Base-by-base conservation (phyloP, 2,797 vertebrate genomes). In the Menidia menidia region DNA sequence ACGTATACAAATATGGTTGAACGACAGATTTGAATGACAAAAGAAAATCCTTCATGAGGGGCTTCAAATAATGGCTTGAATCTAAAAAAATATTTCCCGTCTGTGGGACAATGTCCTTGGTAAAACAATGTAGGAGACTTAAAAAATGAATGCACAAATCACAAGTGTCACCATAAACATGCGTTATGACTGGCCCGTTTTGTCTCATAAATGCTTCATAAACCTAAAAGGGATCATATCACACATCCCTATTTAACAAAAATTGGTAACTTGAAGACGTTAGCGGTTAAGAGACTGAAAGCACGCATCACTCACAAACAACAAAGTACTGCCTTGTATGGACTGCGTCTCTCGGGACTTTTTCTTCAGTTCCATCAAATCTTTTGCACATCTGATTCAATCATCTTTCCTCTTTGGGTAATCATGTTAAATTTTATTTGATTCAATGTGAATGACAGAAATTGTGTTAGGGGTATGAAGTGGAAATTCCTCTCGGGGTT, bases 371-470 rank as follows among this genome's bases (percentile, higher is more conserved):
- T 47, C 6, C 16, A 4, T 44, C 44, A 25, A 30, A 13, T 35
- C 52, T 73, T 74, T 68, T 48, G 14, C 31, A 48, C n/a, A 14
- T 56, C 31, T 67, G 14, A 70, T 71, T 44, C 63, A 78, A 81
- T 76, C 0, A 70, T 45, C 18, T 31, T 58, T 11, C 12, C 14
- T 59, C 51, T 75, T 71, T 47, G 6, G 4, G 11, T 58, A 60
- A 75, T 53, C 6, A 16, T 10, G 44, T 71, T 71, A 56, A 58
- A 53, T 60, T n/a, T 54, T 7, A 68, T 74, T 64, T 47, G 44
- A 80, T 63, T 64, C 33, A 13, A 57, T 56, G 47, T 32, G 35
- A 77, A 60, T 60, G 19, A 60, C 41, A 35, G 71, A 60, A 73
- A 64, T 18, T 0, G 18, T 31, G 31, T 66, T 31, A 39, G 4